Evolutionary conservation across 2,113 vertebrate species (phyloP), one percentile per base, ranked within the genome.

Genomic region (Sorex araneus): DNA sequence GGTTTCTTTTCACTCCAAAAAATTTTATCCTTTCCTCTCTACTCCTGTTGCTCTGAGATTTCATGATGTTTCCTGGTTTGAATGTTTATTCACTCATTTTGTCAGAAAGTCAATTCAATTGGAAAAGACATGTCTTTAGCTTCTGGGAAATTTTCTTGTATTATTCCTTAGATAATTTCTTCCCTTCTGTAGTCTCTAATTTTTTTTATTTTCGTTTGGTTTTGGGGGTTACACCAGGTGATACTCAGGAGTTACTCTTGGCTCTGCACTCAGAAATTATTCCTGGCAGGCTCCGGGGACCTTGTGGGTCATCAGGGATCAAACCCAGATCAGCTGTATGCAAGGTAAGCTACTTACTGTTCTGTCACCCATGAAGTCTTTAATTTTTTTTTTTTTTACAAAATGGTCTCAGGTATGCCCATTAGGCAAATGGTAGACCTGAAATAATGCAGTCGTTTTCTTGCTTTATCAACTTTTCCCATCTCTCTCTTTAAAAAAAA

Each of bases 61-160:
- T 84, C 16, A 50, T 4, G 50, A 28, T n/a, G 5, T 54, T 13
- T 3, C 11, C 64, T 30, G 15, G 19, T 69, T 21, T 89, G 27
- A 10, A 3, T 64, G 6, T 0, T 75, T n/a, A 13, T 10, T 30
- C 21, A 34, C 70, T 87, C 28, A 10, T 74, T 73, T 34, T 16
- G 5, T 25, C 15, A 1, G 57, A 60, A 54, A 54, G 16, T 16
- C 16, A 45, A 23, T 32, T 67, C 63, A n/a, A 34, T 83, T 40
- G 89, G 84, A 89, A 89, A 50, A 84, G 0, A 30, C 27, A 28
- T 28, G 50, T 45, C 78, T 80, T 78, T 57, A 27, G 4, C 40
- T 64, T 76, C 30, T 64, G 40, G 19, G 9, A 80, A 66, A 28
- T 87, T 81, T 94, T 91, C 87, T 87, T 87, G 30, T 43, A 34